These are phyloP conservation scores for Chaetura pelagica DNA, from an alignment of 2,113 vertebrate genomes.

Conservation along the genomic window DNA sequence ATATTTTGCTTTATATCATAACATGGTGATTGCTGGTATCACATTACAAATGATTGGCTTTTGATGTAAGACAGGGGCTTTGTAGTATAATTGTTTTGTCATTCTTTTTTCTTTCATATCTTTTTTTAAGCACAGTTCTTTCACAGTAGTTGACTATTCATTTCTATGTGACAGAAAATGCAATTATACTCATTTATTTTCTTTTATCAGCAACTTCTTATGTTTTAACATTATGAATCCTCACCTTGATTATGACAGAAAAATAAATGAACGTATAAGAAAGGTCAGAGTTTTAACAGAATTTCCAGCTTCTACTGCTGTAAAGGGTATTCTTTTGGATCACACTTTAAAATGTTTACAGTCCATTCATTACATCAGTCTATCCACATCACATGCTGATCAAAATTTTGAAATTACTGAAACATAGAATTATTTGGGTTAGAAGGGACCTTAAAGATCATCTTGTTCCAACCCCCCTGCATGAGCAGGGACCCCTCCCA, in stretches of 20 bases:
- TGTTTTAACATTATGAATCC: not conserved
- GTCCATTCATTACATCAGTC: not conserved
- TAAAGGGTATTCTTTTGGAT: not conserved
- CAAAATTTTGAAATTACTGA: not conserved
- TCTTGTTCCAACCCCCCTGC: too few species aligned
- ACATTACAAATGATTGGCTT: not conserved
- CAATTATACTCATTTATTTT: not conserved
- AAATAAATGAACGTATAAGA: not conserved
- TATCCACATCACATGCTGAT: not conserved
- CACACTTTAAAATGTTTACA: not conserved
- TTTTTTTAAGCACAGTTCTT: not conserved
- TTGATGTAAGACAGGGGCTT: not conserved
- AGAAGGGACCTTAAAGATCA: too few species aligned
- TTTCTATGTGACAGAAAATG: not conserved
- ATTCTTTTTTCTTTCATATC: not conserved
- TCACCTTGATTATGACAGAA: not conserved
- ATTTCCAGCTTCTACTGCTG: not conserved
- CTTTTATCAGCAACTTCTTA: not conserved
- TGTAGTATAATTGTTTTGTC: not conserved
- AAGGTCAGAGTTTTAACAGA: not conserved
- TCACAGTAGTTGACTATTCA: not conserved
- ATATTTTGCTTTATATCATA: not conserved
- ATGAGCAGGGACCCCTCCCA: too few species aligned
- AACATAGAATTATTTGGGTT: too few species aligned
- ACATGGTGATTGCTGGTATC: not conserved